Base-by-base conservation (phyloP, 2,113 vertebrate species). In the Plecturocebus donacophilus region DNA sequence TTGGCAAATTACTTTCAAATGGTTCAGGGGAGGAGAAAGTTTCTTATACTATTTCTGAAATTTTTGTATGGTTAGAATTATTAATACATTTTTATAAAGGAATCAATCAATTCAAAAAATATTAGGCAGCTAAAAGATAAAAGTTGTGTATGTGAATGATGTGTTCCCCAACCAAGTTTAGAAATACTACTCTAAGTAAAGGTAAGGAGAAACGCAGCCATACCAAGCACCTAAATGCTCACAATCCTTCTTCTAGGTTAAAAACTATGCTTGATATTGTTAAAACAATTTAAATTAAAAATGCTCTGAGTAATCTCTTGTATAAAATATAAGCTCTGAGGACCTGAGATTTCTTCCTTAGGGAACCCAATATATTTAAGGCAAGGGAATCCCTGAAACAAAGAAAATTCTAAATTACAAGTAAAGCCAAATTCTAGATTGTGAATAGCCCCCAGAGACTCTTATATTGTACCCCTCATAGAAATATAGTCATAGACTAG, bases 311-410 rank as follows among this genome's bases (percentile, higher is more conserved):
- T 1, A 0, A 76, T 94, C 20, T 56, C 45, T 75, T 80, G 35
- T 32, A 88, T 87, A 56, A 87, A 70, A 79, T 21, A 38, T 32
- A 19, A 45, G 54, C 20, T 83, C 25, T 42, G 11, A 64, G 45
- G 70, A 52, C 25, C 35, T 52, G 54, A 52, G 42, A 13, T 38
- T 83, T 64, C 42, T 27, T 30, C 40, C 35, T 42, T 71, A 7
- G 58, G 66, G 56, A 87, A 23, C 38, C 56, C 84, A 56, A 96
- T 97, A 97, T 95, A 97, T 94, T 73, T 12, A 79, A 95, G 97
- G 92, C 88, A 96, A 93, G 77, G 80, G 76, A 97, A 89, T 97
- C 92, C 23, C 90, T 89, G 79, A 98, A 97, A 64, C 87, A 97
- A 98, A 97, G n/a, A 83, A 93, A 97, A 81, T 77, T 83, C 58